These are phyloP conservation scores for Asbolus verrucosus DNA, from an alignment of 1,140 invertebrate species.

Conservation along the genomic window DNA sequence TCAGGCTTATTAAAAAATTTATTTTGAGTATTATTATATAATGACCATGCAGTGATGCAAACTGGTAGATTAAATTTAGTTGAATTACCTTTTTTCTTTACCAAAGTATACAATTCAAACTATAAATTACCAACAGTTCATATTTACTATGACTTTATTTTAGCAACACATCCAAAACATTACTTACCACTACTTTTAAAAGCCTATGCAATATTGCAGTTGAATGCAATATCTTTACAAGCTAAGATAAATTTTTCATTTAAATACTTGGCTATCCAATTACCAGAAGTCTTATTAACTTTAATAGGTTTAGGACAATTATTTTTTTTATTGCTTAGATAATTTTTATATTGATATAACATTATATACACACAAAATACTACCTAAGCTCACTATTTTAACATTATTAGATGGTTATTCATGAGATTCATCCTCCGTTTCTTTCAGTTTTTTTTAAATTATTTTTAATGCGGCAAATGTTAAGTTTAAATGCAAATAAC, in stretches of 20 bases:
- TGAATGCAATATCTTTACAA: slow-evolving; percentile 11
- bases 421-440: slow-evolving; percentile 22
- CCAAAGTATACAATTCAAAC: no score
- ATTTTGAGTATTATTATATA: slow-evolving; percentile 21
- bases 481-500: slow-evolving; percentile 31
- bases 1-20: no score
- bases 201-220: slow-evolving; percentile 11
- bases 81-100: not conserved
- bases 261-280: not conserved
- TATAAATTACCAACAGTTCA: no score
- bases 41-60: slow-evolving; percentile 18
- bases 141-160: no score
- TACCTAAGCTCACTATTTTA: slow-evolving; percentile 36
- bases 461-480: not conserved
- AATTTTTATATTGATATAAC: slow-evolving; percentile 17
- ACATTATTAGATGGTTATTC: slow-evolving; percentile 6
- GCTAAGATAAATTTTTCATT: slow-evolving; percentile 13
- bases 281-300: slow-evolving; percentile 7
- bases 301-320: slow-evolving; percentile 1
- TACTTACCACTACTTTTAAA: slow-evolving; percentile 17
- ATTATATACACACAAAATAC: slow-evolving; percentile 24
- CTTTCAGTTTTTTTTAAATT: not conserved
- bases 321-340: slow-evolving; percentile 37
- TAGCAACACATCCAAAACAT: slow-evolving; percentile 7
- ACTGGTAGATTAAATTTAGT: slow-evolving; percentile 3